Evolutionary conservation across 2,113 vertebrate genomes (phyloP).

Genomic region (Riparia riparia): DNA sequence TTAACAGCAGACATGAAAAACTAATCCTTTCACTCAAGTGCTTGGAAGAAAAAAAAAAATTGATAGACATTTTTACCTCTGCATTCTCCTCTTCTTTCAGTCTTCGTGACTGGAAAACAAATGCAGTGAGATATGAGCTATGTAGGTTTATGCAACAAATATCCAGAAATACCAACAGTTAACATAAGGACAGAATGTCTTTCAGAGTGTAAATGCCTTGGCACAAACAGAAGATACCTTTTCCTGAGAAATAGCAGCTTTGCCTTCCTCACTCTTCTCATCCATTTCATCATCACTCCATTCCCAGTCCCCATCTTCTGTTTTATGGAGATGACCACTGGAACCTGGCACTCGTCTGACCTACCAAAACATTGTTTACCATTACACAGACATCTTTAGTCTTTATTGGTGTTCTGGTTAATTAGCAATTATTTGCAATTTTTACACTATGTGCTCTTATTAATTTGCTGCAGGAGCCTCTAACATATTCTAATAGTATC

Average conservation of each 20-base stretch:
- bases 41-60: background rate
- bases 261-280: constrained; percentile 91
- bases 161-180: background rate
- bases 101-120: constrained; percentile 91
- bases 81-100: constrained; percentile 84
- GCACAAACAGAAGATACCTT: constrained; percentile 78
- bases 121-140: constrained; percentile 25
- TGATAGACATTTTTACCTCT: constrained; percentile 73
- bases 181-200: background rate
- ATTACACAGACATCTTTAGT: background rate
- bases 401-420: background rate
- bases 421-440: background rate
- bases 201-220: background rate
- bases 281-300: constrained; percentile 99
- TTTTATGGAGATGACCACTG: constrained; percentile 97
- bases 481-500: background rate
- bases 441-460: background rate
- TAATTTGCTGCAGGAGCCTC: background rate
- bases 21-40: background rate
- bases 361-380: constrained; percentile 70
- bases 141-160: background rate
- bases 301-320: constrained; percentile 97
- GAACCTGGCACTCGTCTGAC: constrained; percentile 95
- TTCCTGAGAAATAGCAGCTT: constrained; percentile 91
- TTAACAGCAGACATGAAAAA: background rate